A percentile compares a stretch with the other conserved stretches of the same genome.
Evolutionary conservation across 2,888 invertebrate genomes (phyloP).

Genomic region (Penaeus monodon): DNA sequence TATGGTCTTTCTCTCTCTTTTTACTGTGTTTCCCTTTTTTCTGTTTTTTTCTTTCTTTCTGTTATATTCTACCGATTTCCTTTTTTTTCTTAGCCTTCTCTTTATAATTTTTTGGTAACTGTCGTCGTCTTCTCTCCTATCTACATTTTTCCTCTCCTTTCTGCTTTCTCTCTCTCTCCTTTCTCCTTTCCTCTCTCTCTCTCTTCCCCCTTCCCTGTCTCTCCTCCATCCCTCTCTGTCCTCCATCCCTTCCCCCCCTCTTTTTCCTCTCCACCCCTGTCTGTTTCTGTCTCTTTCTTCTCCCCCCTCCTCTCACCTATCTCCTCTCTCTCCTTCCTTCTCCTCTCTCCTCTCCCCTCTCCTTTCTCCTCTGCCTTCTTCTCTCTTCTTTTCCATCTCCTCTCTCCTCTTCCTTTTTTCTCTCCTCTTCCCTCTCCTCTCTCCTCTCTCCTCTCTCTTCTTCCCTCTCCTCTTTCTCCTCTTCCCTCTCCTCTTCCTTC

Average conservation of each 20-base stretch:
- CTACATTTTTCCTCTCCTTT: neutral
- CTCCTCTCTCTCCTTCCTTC: slow-evolving; percentile 72
- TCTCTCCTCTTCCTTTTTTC: neutral
- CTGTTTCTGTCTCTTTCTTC: neutral
- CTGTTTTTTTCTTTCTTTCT: neutral
- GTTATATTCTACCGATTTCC: slow-evolving; percentile 67
- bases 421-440: slow-evolving; percentile 51
- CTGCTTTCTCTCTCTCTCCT: neutral
- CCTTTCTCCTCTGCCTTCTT: slow-evolving; percentile 65
- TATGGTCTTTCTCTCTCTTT: no score
- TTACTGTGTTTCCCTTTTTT: no score
- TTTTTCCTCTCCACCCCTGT: neutral
- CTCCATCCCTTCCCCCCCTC: no score
- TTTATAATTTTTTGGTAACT: neutral
- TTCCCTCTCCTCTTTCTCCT: slow-evolving; percentile 57
- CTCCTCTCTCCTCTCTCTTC: slow-evolving; percentile 65
- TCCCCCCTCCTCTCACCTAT: slow-evolving; percentile 66
- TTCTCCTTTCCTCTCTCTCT: neutral
- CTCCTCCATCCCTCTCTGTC: slow-evolving; percentile 62
- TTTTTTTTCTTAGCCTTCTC: neutral
- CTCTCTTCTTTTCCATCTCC: neutral
- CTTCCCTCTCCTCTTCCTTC: neutral
- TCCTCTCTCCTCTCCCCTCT: slow-evolving; percentile 69
- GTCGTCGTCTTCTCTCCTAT: no score
- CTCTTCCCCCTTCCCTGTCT: no score